These are phyloP conservation scores for Gadus macrocephalus DNA, from an alignment of 2,113 vertebrate species.

Conservation along the genomic window DNA sequence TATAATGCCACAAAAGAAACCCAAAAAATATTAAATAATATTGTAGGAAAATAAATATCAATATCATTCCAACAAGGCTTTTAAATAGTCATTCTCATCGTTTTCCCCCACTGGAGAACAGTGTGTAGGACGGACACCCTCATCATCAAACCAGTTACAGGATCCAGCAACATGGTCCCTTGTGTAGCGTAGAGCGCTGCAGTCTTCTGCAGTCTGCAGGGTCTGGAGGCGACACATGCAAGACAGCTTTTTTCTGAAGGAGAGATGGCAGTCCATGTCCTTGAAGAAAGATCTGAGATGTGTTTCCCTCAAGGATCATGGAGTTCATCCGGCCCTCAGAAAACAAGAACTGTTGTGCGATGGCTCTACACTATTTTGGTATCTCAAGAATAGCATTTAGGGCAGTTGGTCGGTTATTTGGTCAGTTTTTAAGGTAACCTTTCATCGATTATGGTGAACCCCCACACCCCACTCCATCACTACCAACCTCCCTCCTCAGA, in stretches of 20 bases:
- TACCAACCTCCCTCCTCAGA: constrained; percentile 58
- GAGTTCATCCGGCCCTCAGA: constrained; percentile 42
- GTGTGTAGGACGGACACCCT: constrained; percentile 50
- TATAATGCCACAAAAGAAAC: constrained; percentile 71
- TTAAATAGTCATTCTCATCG: constrained; percentile 74
- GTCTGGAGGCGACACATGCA: constrained; percentile 58
- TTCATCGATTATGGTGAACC: constrained; percentile 55
- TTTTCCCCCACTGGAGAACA: constrained; percentile 54
- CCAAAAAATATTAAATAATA: constrained; percentile 75
- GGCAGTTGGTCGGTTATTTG: constrained; percentile 67
- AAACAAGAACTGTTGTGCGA: constrained; percentile 51
- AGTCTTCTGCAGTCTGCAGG: constrained; percentile 61
- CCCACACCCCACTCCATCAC: constrained; percentile 27
- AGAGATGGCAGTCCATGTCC: constrained; percentile 39
- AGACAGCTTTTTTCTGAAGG: constrained; percentile 35
- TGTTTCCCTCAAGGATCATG: constrained; percentile 31
- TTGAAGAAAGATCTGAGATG: constrained; percentile 42
- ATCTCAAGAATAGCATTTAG: constrained; percentile 64
- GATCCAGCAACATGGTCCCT: constrained; percentile 49
- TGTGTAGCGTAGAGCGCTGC: constrained; percentile 56
- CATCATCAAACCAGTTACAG: constrained; percentile 45
- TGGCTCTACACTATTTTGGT: constrained; percentile 62
- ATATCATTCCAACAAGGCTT: constrained; percentile 74
- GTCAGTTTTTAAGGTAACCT: constrained; percentile 63
- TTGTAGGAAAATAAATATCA: constrained; percentile 81